Conservation (phyloP, 2,888 invertebrate species). For the Tinea pellionella region DNA sequence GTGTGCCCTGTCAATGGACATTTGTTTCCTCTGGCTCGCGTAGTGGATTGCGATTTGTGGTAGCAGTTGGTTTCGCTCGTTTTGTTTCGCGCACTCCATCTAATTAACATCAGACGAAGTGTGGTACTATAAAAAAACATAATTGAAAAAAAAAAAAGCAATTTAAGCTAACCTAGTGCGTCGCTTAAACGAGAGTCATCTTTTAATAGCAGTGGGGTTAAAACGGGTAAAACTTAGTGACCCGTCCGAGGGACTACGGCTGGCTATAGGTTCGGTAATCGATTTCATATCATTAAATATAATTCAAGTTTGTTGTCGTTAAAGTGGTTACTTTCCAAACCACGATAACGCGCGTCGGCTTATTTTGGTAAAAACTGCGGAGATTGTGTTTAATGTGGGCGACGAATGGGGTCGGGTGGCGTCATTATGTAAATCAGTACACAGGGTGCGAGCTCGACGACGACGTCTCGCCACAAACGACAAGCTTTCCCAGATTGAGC, state of each 20-base stretch:
- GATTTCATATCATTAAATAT: conserved; percentile 6
- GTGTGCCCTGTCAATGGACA: too few relatives aligned
- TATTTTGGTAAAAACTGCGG: conserved; percentile 15
- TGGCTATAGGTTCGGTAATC: neutral
- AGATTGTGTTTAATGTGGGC: conserved; percentile 15
- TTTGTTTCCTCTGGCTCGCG: too few relatives aligned
- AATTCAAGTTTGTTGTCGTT: conserved; percentile 6
- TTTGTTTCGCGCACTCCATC: too few relatives aligned
- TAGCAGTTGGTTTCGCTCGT: too few relatives aligned
- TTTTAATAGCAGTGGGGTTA: neutral
- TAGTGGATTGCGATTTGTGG: too few relatives aligned
- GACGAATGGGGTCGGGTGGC: conserved; percentile 15
- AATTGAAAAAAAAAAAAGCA: too few relatives aligned
- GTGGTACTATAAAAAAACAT: too few relatives aligned
- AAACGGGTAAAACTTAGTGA: neutral
- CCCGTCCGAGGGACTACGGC: neutral
- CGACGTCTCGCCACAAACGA: conserved; percentile 12
- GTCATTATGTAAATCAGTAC: conserved; percentile 16
- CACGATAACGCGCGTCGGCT: conserved; percentile 10
- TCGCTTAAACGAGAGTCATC: neutral
- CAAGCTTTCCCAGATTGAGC: conserved; percentile 8
- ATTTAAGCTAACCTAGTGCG: too few relatives aligned
- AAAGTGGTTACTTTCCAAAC: neutral
- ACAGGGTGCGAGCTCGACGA: conserved; percentile 10
- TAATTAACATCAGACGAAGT: too few relatives aligned